Base-by-base conservation (phyloP, 2,888 invertebrate genomes). In the Hypselothyrea guttata region DNA sequence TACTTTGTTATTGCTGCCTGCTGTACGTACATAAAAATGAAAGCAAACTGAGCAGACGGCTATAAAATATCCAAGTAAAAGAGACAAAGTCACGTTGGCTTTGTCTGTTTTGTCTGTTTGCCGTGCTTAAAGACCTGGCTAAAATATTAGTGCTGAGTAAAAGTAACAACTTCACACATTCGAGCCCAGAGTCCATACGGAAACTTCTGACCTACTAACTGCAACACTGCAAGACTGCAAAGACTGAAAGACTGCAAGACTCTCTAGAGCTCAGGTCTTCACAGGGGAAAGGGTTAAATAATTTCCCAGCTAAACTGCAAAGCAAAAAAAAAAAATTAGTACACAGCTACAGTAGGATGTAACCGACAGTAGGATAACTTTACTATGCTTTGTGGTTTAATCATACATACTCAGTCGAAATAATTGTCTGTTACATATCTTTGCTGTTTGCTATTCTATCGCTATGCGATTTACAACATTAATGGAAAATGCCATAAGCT, bases 31-130 rank as follows among this genome's bases (percentile, higher is more conserved):
- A 67, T 83, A 77, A 77, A 77, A 77, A 79, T 83, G 77, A 83
- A 77, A 77, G 84, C 77, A 77, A 65, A 57, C 18, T 7, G 38
- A 31, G 31, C 9, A 2, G 33, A 11, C 1, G 48, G 57, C 69
- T 57, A 79, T 77, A 72, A 77, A 78, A 75, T 75, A 83, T 66
- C 76, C 69, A 65, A 72, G 69, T 55, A 31, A 62, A 65, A 75
- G 83, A 79, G 83, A 83, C 76, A 83, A 79, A 83, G 84, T 77
- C 81, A 77, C 84, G 77, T 75, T 79, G 77, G 28, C 64, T 76
- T 61, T n/a, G 58, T 62, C 61, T 66, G 65, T 59, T 59, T 52
- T n/a, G n/a, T n/a, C n/a, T n/a, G n/a, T n/a, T n/a, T n/a, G n/a
- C n/a, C n/a, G 65, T 62, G 60, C 61, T 61, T 53, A 69, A 65